Base-by-base conservation (phyloP, 1,140 invertebrate species). In the Rhynchophorus ferrugineus region DNA sequence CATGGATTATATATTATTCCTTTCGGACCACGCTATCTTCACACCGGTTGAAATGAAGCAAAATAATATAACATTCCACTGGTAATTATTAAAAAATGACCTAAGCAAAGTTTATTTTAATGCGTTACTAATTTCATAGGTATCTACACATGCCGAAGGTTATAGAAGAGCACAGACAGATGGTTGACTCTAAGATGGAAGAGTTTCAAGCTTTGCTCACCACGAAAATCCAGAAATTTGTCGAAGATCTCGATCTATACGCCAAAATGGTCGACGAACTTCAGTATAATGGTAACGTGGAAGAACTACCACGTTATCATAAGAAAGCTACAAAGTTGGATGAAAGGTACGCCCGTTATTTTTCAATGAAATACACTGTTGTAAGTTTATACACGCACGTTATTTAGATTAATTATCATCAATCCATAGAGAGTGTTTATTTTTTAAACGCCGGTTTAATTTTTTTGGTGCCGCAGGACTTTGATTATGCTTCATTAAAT, bases 121-220 rank as follows among this genome's bases (percentile, higher is more conserved):
- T 20, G 17, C 9, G 37, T 5, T 5, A 2, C 18, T n/a, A 14
- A 17, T 38, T 51, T 34, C 8, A n/a, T n/a, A 58, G 61, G 61
- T 64, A 61, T 44, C 73, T 83, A 11, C 79, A 83, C 29, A 83
- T 95, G 75, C 78, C 84, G 0, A 77, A 78, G 20, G 79, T 94
- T 7, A 82, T 95, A 54, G 82, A 91, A 51, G 84, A 95, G 60
- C 83, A 91, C 70, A 77, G 81, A 54, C 72, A 78, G 11, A 89
- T 94, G 36, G 77, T 91, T 13, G 82, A 83, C 14, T 78, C 84
- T 38, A 95, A 96, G 77, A 84, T 81, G 19, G 72, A 78, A 2
- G 91, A 96, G 67, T 95, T 89, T 71, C 89, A 96, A 72, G 84
- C 87, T 41, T 72, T 78, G 11, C 75, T 96, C 0, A 83, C 83